Base-by-base conservation (phyloP, 2,888 invertebrate species). In the Falcaria lacertinaria region DNA sequence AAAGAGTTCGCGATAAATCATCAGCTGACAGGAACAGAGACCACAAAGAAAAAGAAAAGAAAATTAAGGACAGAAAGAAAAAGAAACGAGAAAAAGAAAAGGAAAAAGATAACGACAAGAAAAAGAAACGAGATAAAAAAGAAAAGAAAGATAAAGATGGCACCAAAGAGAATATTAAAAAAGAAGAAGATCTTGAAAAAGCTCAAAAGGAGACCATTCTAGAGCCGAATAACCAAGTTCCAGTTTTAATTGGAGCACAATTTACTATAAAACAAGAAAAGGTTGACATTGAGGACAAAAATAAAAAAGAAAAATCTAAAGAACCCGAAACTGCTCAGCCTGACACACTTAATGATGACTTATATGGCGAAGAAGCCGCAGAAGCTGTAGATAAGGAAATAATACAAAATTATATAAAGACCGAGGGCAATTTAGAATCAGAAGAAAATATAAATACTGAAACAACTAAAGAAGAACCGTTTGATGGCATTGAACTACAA, bases 401-500 rank as follows among this genome's bases (percentile, higher is more conserved):
- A 17, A 87, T 91, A 38, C 84, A 91, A 69, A 91, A 86, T 56
- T 92, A 91, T 58, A 80, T 90, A 0, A 91, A 90, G 77, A 52
- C 73, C 33, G 80, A 81, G 39, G 74, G 74, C 36, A 74, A 63
- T 34, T 65, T 70, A 4, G 60, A 65, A 28, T 47, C 54, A 5
- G 59, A 61, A 13, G 71, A 75, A 39, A 56, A 48, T 14, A 78
- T 76, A 56, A 70, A 66, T 36, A 57, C 61, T 47, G 87, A 88
- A 22, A 65, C 43, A 69, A 66, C 76, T 43, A 90, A 90, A 71
- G 92, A 92, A 39, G 86, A 86, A 51, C 84, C 87, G 4, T 90
- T 90, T 64, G 90, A 90, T 64, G 91, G 92, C 34, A 79, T 92
- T 35, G 92, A 92, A 64, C 70, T 92, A 42, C 91, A 92, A 69